A percentile compares a stretch with the other conserved stretches of the same genome.
Conservation (phyloP, 2,113 vertebrate species). For the Colinus virginianus region DNA sequence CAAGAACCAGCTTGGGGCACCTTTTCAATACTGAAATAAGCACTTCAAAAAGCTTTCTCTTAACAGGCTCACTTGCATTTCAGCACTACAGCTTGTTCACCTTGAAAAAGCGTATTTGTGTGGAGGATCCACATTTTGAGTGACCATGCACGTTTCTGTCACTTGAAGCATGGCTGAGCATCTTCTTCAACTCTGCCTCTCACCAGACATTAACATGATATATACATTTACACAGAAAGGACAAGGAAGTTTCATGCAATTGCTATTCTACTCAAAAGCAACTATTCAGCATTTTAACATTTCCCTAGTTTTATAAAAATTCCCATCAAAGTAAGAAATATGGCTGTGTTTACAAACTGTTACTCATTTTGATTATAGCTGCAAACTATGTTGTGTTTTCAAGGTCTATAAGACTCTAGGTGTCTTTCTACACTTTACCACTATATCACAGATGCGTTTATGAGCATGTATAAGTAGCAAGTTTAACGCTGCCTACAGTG, state of each 20-base stretch:
- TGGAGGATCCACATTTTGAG: background rate
- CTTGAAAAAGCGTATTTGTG: background rate
- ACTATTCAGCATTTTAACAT: background rate
- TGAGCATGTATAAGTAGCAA: background rate
- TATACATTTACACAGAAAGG: background rate
- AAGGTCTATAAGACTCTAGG: background rate
- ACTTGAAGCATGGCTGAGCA: background rate
- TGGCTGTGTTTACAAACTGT: background rate
- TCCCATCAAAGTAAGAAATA: background rate
- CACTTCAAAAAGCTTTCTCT: background rate
- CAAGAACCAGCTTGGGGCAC: background rate
- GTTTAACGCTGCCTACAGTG: background rate
- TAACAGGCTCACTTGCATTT: background rate
- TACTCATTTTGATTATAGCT: background rate
- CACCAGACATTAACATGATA: background rate
- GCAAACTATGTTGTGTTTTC: background rate
- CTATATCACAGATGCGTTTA: background rate
- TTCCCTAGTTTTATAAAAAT: background rate
- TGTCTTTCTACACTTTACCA: background rate
- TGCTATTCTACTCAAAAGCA: background rate
- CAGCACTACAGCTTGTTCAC: background rate
- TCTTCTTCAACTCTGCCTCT: slow-evolving; percentile 19
- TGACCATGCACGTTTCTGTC: background rate
- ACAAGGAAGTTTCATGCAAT: background rate
- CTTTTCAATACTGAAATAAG: background rate